phyloP scores from a whole-genome alignment of 2,113 vertebrate species.

The Argyrosomus japonicus region DNA sequence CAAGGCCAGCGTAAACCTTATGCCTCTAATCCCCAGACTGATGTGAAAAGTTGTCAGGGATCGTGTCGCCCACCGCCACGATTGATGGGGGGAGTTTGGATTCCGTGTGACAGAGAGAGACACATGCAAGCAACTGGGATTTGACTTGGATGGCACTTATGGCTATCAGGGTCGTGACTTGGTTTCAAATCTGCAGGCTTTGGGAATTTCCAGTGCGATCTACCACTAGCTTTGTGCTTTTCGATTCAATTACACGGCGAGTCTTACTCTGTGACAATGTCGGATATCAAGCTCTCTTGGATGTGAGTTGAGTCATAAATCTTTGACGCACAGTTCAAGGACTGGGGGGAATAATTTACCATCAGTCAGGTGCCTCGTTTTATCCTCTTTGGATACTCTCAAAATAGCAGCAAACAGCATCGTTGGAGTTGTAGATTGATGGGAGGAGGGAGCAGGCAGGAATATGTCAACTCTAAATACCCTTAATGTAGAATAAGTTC shows the following conservation, averaged over 20 bases:
- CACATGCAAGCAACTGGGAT: constrained; percentile 75
- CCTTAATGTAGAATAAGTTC: constrained; percentile 77
- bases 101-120: constrained; percentile 76
- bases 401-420: constrained; percentile 70
- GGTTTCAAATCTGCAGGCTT: constrained; percentile 76
- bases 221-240: constrained; percentile 71
- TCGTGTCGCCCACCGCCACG: constrained; percentile 75
- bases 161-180: constrained; percentile 79
- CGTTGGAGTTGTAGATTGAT: constrained; percentile 52
- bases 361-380: constrained; percentile 75
- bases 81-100: constrained; percentile 81
- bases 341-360: constrained; percentile 72
- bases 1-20: constrained; percentile 81
- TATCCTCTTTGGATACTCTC: constrained; percentile 61
- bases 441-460: constrained; percentile 52
- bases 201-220: constrained; percentile 74
- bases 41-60: constrained; percentile 83
- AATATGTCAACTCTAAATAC: constrained; percentile 71
- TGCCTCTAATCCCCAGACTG: constrained; percentile 83
- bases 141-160: constrained; percentile 78
- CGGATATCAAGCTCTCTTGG: constrained; percentile 72
- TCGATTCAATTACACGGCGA: constrained; percentile 80
- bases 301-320: constrained; percentile 79
- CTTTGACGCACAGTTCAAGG: constrained; percentile 69
- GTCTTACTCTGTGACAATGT: constrained; percentile 77